Conservation (phyloP, 2,888 invertebrate species). For the Stenodera caucasica region DNA sequence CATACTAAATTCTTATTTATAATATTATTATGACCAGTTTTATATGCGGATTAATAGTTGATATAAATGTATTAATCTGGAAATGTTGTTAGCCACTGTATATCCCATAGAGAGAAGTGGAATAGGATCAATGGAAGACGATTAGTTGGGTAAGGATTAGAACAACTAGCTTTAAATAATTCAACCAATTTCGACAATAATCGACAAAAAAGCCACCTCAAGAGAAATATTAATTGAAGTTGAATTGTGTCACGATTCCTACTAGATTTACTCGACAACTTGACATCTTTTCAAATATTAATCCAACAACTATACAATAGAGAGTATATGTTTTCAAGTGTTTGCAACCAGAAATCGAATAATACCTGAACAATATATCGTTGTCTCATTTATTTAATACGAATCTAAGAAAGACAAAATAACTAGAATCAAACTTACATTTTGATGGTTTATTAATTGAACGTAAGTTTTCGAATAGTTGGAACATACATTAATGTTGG, state of each 20-base stretch:
- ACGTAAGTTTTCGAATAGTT: neutral
- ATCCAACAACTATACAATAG: slow-evolving; percentile 52
- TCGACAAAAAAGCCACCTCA: neutral
- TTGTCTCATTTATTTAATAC: slow-evolving; percentile 8
- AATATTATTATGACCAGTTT: neutral
- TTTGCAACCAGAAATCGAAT: too few relatives aligned
- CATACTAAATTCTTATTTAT: slow-evolving; percentile 2
- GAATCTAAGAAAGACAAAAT: slow-evolving; percentile 3
- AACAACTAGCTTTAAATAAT: neutral
- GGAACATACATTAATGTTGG: too few relatives aligned
- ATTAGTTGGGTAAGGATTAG: slow-evolving; percentile 1
- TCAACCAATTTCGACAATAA: slow-evolving; percentile 1
- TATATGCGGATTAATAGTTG: slow-evolving; percentile 6
- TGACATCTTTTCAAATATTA: slow-evolving; percentile 55
- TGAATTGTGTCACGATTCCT: slow-evolving; percentile 1
- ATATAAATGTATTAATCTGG: slow-evolving; percentile 6
- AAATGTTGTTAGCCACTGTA: neutral
- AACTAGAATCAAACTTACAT: too few relatives aligned
- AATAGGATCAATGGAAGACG: slow-evolving; percentile 8
- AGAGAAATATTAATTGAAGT: neutral
- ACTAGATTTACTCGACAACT: slow-evolving; percentile 26
- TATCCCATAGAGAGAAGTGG: neutral
- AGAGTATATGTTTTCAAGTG: slow-evolving; percentile 50
- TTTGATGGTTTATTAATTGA: neutral
- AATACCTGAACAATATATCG: too few relatives aligned